Evolutionary conservation across 2,797 vertebrate genomes (phyloP).

Genomic region (Lateolabrax maculatus): DNA sequence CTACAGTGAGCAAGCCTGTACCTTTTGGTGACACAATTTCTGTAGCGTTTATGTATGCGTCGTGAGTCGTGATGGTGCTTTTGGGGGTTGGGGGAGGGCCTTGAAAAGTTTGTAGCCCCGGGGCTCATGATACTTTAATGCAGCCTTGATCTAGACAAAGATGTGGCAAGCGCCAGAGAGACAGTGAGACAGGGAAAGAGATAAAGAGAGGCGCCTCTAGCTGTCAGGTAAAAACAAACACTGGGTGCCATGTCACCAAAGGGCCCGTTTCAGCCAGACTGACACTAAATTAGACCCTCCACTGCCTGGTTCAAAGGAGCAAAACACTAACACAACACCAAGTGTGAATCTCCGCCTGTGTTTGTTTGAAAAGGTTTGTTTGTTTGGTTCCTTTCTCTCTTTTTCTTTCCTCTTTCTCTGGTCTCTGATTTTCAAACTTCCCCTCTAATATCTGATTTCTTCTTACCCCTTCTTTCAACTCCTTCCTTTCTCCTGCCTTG

Average conservation of each 20-base stretch:
- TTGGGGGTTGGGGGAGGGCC: too few species aligned
- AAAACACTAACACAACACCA: conserved; percentile 46
- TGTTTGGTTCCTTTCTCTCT: not conserved
- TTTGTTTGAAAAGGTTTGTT: conserved; percentile 27
- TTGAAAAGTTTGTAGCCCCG: too few species aligned
- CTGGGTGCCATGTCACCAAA: conserved; percentile 46
- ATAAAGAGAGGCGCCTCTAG: conserved; percentile 61
- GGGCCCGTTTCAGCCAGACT: conserved; percentile 47
- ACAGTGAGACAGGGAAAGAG: conserved; percentile 21
- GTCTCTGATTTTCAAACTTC: conserved; percentile 22
- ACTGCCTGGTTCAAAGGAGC: conserved; percentile 55
- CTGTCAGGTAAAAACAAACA: conserved; percentile 68
- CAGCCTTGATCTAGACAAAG: conserved; percentile 40
- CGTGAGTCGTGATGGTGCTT: too few species aligned
- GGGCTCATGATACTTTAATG: too few species aligned
- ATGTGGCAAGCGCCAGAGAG: conserved; percentile 43
- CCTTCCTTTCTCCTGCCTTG: conserved; percentile 1
- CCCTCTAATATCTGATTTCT: conserved; percentile 29
- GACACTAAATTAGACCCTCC: conserved; percentile 61
- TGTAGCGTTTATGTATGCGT: too few species aligned
- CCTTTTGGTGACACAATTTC: too few species aligned
- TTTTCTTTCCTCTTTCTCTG: not conserved
- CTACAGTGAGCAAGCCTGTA: too few species aligned
- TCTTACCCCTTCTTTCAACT: conserved; percentile 3
- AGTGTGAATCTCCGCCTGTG: conserved; percentile 26